A percentile compares a stretch with the other conserved stretches of the same genome.
Evolutionary conservation across 2,113 vertebrate species (phyloP).

Genomic region (Oxyruncus cristatus): DNA sequence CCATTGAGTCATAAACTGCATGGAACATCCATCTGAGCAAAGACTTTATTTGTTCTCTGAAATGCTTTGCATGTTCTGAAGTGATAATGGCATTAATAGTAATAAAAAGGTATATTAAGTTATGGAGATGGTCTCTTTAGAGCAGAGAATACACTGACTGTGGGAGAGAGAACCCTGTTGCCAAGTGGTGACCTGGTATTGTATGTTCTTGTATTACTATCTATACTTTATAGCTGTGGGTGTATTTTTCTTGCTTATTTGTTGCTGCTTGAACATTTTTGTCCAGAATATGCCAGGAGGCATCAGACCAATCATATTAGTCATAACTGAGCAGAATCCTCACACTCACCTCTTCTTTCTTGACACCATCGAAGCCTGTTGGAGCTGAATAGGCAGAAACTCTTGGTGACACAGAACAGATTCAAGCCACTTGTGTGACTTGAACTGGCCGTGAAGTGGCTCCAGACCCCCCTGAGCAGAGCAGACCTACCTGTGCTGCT

Average conservation of each 20-base stretch:
- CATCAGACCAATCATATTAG: background rate
- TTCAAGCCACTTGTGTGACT: background rate
- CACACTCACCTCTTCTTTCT: constrained; percentile 16
- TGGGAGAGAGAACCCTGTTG: background rate
- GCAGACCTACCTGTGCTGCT: background rate
- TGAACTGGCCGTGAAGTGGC: background rate
- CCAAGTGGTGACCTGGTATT: background rate
- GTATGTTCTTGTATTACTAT: background rate
- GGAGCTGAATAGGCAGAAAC: background rate
- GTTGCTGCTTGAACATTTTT: constrained; percentile 18
- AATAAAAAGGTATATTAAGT: background rate
- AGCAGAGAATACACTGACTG: background rate
- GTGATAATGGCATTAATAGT: background rate
- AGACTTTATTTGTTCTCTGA: background rate
- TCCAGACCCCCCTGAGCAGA: background rate
- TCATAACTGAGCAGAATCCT: constrained; percentile 3
- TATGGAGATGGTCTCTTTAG: background rate
- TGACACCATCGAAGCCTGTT: background rate
- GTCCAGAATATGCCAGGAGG: constrained; percentile 28
- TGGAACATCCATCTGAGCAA: background rate
- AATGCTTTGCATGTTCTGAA: background rate
- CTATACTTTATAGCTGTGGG: background rate
- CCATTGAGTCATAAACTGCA: background rate
- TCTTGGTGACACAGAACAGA: background rate
- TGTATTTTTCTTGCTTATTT: constrained; percentile 9